Conservation (phyloP, 2,797 vertebrate species). For the Gymnocypris eckloni region DNA sequence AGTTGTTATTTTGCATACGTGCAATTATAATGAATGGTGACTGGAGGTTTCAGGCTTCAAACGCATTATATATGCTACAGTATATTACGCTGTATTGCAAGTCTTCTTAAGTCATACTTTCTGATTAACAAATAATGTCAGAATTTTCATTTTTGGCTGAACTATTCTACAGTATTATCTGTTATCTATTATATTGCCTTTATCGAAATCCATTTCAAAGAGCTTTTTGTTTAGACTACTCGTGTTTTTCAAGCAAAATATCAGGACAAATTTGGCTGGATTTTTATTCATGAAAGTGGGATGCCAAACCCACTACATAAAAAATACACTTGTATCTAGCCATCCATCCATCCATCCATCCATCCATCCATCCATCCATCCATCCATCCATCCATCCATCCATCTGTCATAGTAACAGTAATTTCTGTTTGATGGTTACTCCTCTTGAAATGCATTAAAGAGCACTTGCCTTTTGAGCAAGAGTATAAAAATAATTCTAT, state of each 20-base stretch:
- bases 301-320: conserved; percentile 16
- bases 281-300: background rate
- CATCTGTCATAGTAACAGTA: background rate
- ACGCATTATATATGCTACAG: background rate
- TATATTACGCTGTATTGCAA: background rate
- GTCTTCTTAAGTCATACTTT: background rate
- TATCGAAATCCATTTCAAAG: background rate
- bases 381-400: background rate
- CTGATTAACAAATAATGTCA: background rate
- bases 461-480: background rate
- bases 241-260: conserved; percentile 34
- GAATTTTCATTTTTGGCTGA: background rate
- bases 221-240: background rate
- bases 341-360: background rate
- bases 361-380: background rate
- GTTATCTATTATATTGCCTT: background rate
- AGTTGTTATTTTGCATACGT: background rate
- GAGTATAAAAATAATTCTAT: background rate
- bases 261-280: conserved; percentile 12
- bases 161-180: background rate
- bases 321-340: conserved; percentile 7
- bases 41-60: background rate
- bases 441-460: background rate
- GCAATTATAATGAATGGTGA: background rate
- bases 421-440: background rate